A percentile compares a stretch with the other conserved stretches of the same genome.
These are phyloP conservation scores for Psophia crepitans DNA, from an alignment of 2,113 vertebrate species.

Conservation along the genomic window DNA sequence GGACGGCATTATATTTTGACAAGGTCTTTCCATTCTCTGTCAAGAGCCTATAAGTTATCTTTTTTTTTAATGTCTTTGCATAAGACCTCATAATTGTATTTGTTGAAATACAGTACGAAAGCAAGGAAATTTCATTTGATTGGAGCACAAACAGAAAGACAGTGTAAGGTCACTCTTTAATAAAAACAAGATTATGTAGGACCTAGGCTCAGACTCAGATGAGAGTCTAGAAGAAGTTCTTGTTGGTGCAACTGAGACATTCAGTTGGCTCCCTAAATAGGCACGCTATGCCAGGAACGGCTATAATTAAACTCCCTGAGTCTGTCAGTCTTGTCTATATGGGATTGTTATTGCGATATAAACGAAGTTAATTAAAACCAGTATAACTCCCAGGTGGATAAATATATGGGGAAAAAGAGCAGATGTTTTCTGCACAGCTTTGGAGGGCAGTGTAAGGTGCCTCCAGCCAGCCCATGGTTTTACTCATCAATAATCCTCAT, in stretches of 20 bases:
- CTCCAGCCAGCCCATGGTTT: background rate
- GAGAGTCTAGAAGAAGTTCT: background rate
- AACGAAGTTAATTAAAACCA: background rate
- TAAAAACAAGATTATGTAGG: background rate
- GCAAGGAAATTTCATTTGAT: background rate
- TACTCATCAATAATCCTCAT: no score
- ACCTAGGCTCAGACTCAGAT: background rate
- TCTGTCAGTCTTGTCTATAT: background rate
- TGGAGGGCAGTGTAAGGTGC: background rate
- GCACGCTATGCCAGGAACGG: background rate
- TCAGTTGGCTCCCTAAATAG: background rate
- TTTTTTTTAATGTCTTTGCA: background rate
- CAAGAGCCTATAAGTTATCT: background rate
- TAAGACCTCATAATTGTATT: background rate
- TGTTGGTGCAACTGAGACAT: background rate
- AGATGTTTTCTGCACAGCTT: background rate
- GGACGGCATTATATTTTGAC: background rate
- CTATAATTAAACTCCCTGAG: conserved; percentile 8
- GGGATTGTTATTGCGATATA: background rate
- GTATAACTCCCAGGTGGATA: background rate
- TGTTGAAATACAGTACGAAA: background rate
- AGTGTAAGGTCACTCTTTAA: background rate
- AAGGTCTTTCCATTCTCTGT: background rate
- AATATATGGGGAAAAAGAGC: background rate
- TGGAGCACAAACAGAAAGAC: background rate